phyloP scores from a whole-genome alignment of 2,113 vertebrate genomes.

The Marmota flaviventris region DNA sequence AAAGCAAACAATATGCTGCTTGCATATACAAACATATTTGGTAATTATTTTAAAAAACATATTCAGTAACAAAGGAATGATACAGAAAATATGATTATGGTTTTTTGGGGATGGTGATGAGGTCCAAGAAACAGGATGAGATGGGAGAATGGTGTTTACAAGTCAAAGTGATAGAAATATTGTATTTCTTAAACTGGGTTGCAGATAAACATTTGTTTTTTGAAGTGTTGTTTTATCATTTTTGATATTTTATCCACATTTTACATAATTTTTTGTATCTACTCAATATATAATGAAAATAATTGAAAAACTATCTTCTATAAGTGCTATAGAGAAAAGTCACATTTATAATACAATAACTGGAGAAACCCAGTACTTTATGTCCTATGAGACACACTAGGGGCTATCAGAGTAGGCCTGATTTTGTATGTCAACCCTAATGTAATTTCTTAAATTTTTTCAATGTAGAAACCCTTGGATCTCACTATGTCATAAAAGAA shows the following conservation, averaged over 20 bases:
- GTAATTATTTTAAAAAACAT: not conserved
- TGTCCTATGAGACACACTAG: not conserved
- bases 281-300: not conserved
- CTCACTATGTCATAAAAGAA: not conserved
- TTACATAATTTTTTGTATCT: not conserved
- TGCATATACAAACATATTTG: not conserved
- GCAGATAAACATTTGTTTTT: not conserved
- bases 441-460: not conserved
- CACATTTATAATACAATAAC: not conserved
- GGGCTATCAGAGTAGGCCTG: not conserved
- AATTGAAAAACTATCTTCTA: not conserved
- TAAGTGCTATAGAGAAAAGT: not conserved
- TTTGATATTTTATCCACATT: not conserved
- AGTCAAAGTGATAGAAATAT: not conserved
- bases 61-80: not conserved
- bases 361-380: not conserved
- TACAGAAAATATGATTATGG: not conserved
- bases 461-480: not conserved
- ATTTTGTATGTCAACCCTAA: not conserved
- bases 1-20: not conserved
- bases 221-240: not conserved
- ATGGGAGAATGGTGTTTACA: not conserved
- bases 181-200: not conserved
- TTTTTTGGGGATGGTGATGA: not conserved
- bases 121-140: accelerated